Evolutionary conservation across 2,113 vertebrate species (phyloP).

Genomic region (Stegastes partitus): DNA sequence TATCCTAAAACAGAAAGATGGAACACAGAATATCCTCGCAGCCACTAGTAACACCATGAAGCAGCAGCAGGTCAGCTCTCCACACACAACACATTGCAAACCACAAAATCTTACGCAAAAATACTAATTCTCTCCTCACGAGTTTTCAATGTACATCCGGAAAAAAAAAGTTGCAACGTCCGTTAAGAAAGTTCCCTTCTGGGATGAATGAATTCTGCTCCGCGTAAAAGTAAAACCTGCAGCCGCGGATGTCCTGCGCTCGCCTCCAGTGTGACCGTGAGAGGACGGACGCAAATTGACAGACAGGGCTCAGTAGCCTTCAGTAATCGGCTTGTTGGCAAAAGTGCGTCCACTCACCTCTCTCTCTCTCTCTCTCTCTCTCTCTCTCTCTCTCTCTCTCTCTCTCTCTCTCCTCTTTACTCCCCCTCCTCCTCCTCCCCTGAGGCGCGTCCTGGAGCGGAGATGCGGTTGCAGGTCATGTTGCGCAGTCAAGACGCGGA

Average conservation of each 20-base stretch:
- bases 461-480: conserved; percentile 41
- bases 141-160: conserved; percentile 11
- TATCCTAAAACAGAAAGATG: background rate
- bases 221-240: background rate
- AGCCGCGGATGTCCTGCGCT: conserved; percentile 10
- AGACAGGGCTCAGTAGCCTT: conserved; percentile 66
- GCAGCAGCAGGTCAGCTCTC: background rate
- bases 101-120: background rate
- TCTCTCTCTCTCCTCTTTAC: background rate
- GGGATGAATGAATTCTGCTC: background rate
- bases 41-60: background rate
- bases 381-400: conserved; percentile 33
- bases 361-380: conserved; percentile 21
- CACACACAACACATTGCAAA: background rate
- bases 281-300: conserved; percentile 49
- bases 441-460: conserved; percentile 13
- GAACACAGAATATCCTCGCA: background rate
- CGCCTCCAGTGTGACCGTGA: conserved; percentile 34
- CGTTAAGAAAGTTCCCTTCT: conserved; percentile 6
- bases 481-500: conserved; percentile 1
- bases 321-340: conserved; percentile 84
- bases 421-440: conserved; percentile 22
- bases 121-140: no score
- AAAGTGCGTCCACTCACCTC: conserved; percentile 59
- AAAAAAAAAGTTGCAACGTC: conserved; percentile 32